A percentile compares a stretch with the other conserved stretches of the same genome.
phyloP scores from a whole-genome alignment of 2,888 invertebrate genomes.

The Bembecia ichneumoniformis region DNA sequence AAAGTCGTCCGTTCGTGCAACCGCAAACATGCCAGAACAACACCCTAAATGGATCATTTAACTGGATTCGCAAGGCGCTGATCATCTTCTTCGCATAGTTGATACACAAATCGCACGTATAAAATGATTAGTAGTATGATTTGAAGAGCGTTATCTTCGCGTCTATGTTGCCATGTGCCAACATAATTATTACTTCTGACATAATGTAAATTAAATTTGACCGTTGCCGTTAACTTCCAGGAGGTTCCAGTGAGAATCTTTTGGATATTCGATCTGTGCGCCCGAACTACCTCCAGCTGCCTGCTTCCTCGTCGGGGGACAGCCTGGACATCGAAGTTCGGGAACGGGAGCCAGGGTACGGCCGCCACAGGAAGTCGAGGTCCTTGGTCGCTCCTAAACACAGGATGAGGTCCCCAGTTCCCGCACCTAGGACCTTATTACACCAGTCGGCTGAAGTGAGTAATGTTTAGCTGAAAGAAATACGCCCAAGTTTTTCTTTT shows the following conservation, averaged over 20 bases:
- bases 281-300: slow-evolving; percentile 47
- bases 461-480: neutral
- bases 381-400: slow-evolving; percentile 56
- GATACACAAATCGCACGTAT: too few species aligned
- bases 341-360: slow-evolving; percentile 29
- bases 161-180: too few species aligned
- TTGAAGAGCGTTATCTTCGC: too few species aligned
- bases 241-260: slow-evolving; percentile 59
- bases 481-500: too few species aligned
- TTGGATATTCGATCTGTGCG: slow-evolving; percentile 28
- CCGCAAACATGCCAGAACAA: too few species aligned
- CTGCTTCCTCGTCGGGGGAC: slow-evolving; percentile 59
- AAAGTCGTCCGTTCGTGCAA: too few species aligned
- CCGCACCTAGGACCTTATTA: slow-evolving; percentile 40
- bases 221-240: slow-evolving; percentile 26
- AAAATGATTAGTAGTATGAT: too few species aligned
- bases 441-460: slow-evolving; percentile 37
- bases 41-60: too few species aligned
- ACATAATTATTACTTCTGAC: too few species aligned
- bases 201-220: neutral
- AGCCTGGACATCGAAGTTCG: slow-evolving; percentile 58
- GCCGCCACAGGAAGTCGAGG: slow-evolving; percentile 46
- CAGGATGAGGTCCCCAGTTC: slow-evolving; percentile 44
- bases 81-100: too few species aligned
- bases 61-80: too few species aligned